These are phyloP conservation scores for Lottia gigantea DNA, from an alignment of 2,888 invertebrate genomes.

Conservation along the genomic window DNA sequence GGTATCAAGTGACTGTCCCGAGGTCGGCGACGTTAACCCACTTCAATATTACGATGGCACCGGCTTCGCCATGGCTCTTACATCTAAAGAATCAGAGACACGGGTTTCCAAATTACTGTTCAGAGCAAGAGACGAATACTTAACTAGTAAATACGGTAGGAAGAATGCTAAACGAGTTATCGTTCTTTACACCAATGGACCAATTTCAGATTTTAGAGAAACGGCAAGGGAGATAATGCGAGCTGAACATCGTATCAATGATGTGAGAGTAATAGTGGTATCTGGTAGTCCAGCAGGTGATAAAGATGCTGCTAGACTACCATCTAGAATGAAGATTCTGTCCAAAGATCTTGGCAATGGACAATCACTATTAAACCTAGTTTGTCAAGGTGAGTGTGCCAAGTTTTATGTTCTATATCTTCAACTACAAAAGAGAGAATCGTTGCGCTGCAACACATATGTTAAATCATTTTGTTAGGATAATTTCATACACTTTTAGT, in stretches of 20 bases:
- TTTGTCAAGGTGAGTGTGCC: conserved; percentile 14
- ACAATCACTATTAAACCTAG: neutral
- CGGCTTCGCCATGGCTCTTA: conserved; percentile 16
- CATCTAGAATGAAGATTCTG: neutral
- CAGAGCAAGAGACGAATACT: neutral
- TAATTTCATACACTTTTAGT: too few species aligned
- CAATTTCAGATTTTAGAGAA: conserved; percentile 18
- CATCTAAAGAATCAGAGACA: neutral
- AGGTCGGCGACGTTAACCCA: conserved; percentile 10
- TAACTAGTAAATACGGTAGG: conserved; percentile 6
- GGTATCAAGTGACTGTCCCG: conserved; percentile 16
- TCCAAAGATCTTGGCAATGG: neutral
- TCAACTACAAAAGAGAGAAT: too few species aligned
- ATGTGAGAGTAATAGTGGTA: conserved; percentile 14
- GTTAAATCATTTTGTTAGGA: too few species aligned
- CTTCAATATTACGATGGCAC: neutral
- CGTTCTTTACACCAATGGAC: conserved; percentile 22
- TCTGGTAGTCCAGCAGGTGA: conserved; percentile 14
- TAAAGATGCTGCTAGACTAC: neutral
- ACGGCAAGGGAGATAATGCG: conserved; percentile 14
- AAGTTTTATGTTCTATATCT: too few species aligned
- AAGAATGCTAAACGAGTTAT: conserved; percentile 7
- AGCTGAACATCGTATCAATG: conserved; percentile 10
- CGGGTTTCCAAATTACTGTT: neutral
- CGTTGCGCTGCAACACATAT: too few species aligned